Percentiles rank a stretch among this genome's conserved stretches.
Conservation (phyloP, 2,888 invertebrate genomes). For the Pristionchus exspectatus region DNA sequence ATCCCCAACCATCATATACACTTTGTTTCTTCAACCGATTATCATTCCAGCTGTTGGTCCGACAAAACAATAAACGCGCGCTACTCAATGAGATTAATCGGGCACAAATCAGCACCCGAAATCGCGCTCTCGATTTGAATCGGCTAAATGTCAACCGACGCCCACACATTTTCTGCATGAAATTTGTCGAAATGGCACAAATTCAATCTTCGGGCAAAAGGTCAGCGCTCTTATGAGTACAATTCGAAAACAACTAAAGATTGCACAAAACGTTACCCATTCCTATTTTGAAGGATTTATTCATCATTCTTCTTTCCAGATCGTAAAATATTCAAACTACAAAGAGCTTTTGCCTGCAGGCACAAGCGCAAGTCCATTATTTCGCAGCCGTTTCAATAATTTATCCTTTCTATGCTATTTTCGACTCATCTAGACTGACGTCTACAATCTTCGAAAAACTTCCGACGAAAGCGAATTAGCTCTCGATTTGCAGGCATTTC, state of each 20-base stretch:
- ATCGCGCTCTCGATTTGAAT: not conserved
- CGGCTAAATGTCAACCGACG: slow-evolving; percentile 3
- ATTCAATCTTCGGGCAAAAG: not conserved
- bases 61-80: not conserved
- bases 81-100: not conserved
- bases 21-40: not conserved
- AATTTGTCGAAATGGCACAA: not conserved
- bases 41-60: not conserved
- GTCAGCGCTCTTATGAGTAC: not conserved
- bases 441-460: not conserved
- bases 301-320: no score
- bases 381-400: no score
- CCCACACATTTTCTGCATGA: slow-evolving; percentile 18
- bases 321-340: no score
- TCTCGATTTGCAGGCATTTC: not conserved
- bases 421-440: not conserved
- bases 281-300: no score
- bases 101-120: not conserved
- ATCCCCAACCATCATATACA: no score
- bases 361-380: no score
- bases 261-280: no score
- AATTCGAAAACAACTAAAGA: not conserved
- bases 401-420: no score
- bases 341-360: no score
- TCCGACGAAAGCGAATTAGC: not conserved